phyloP scores from a whole-genome alignment of 2,113 vertebrate genomes.

The Mionectes macconnelli region DNA sequence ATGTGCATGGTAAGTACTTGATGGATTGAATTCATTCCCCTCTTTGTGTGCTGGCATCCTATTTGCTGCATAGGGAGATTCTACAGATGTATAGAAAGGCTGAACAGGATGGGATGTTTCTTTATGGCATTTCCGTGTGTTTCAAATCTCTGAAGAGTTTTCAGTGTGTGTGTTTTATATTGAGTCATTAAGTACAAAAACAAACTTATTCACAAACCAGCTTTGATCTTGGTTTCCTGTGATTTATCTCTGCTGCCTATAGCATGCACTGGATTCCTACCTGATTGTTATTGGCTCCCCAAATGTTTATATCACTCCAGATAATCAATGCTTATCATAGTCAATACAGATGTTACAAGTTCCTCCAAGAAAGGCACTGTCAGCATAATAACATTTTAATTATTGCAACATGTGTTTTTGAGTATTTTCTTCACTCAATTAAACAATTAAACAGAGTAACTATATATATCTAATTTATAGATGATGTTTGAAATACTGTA shows the following conservation, averaged over 20 bases:
- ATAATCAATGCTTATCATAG: constrained; percentile 80
- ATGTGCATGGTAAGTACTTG: constrained; percentile 38
- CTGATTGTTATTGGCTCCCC: constrained; percentile 73
- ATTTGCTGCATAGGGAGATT: constrained; percentile 48
- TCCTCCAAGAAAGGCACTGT: constrained; percentile 69
- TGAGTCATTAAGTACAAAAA: constrained; percentile 74
- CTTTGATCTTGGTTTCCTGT: constrained; percentile 78
- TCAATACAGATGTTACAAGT: constrained; percentile 73
- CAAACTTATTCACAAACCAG: constrained; percentile 70
- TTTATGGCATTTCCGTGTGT: constrained; percentile 73
- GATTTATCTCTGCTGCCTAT: constrained; percentile 72
- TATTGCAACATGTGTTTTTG: constrained; percentile 61
- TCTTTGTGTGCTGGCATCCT: constrained; percentile 51
- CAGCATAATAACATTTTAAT: constrained; percentile 76
- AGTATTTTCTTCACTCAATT: too few relatives aligned
- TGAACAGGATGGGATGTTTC: constrained; percentile 66
- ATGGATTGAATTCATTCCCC: constrained; percentile 47
- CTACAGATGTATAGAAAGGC: constrained; percentile 63
- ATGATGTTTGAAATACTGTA: constrained; percentile 36
- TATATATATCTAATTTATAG: constrained; percentile 18
- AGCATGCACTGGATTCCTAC: constrained; percentile 62
- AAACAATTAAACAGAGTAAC: constrained; percentile 4
- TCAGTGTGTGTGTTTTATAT: constrained; percentile 58
- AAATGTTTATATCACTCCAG: constrained; percentile 76
- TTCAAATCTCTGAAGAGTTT: constrained; percentile 64